phyloP scores from a whole-genome alignment of 2,888 invertebrate genomes.

The Macropis europaea region DNA sequence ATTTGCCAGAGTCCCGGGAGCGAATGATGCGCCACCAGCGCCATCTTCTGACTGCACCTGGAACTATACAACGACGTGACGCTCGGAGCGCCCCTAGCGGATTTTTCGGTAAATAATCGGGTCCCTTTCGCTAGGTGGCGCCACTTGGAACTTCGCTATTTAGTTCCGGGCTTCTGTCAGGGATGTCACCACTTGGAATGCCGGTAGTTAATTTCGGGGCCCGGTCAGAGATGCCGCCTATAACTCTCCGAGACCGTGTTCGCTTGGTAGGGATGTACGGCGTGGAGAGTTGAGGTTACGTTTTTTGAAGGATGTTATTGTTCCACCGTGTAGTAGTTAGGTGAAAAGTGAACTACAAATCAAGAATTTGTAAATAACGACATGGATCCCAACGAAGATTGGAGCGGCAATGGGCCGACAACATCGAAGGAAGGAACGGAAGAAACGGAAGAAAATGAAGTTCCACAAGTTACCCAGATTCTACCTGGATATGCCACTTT shows the following conservation, averaged over 20 bases:
- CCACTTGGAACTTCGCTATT: too few relatives aligned
- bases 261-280: background rate
- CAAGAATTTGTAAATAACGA: background rate
- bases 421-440: background rate
- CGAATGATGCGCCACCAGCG: too few relatives aligned
- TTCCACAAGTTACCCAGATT: constrained; percentile 8
- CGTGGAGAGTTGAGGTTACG: constrained; percentile 11
- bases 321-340: background rate
- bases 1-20: too few relatives aligned
- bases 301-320: background rate
- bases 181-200: too few relatives aligned
- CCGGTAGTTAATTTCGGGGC: too few relatives aligned
- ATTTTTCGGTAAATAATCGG: too few relatives aligned
- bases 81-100: too few relatives aligned
- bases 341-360: background rate
- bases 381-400: constrained; percentile 44
- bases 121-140: too few relatives aligned
- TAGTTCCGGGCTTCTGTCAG: too few relatives aligned
- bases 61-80: too few relatives aligned
- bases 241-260: background rate
- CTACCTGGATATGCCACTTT: constrained; percentile 75
- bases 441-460: background rate
- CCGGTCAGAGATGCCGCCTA: too few relatives aligned
- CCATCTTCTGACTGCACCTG: too few relatives aligned
- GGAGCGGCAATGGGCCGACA: background rate